Conservation (phyloP, 1,140 invertebrate species). For the Colletes latitarsis region DNA sequence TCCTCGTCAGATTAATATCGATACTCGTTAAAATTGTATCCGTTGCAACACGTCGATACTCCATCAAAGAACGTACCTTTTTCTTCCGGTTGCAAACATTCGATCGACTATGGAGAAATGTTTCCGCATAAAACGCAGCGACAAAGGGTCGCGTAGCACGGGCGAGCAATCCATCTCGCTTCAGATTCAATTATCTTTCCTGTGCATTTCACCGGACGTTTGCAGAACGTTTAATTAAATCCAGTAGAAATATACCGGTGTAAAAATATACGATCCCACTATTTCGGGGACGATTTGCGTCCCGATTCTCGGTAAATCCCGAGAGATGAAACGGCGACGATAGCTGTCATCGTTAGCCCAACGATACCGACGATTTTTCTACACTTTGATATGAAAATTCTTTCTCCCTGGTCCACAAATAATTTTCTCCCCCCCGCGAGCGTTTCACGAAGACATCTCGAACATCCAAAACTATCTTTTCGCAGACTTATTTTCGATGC, state of each 20-base stretch:
- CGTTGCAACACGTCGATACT: neutral
- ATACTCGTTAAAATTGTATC: neutral
- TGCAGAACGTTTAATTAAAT: constrained; percentile 16
- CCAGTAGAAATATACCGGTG: neutral
- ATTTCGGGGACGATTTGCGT: constrained; percentile 3
- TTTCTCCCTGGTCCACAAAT: constrained; percentile 20
- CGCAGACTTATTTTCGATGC: too few relatives aligned
- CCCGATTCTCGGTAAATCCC: neutral
- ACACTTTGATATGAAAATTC: constrained; percentile 34
- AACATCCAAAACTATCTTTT: too few relatives aligned
- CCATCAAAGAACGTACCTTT: neutral
- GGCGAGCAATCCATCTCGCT: neutral
- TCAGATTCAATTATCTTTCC: constrained; percentile 6
- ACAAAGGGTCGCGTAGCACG: neutral
- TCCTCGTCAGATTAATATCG: too few relatives aligned
- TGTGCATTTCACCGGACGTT: neutral
- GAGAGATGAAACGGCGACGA: neutral
- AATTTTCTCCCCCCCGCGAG: neutral
- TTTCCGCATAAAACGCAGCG: too few relatives aligned
- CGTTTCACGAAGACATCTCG: too few relatives aligned
- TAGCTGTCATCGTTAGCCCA: constrained; percentile 31
- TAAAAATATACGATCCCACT: neutral
- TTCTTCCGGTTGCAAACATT: too few relatives aligned
- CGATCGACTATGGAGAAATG: too few relatives aligned
- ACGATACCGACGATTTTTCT: constrained; percentile 39